phyloP scores from a whole-genome alignment of 2,113 vertebrate genomes.

The Aegithalos caudatus region DNA sequence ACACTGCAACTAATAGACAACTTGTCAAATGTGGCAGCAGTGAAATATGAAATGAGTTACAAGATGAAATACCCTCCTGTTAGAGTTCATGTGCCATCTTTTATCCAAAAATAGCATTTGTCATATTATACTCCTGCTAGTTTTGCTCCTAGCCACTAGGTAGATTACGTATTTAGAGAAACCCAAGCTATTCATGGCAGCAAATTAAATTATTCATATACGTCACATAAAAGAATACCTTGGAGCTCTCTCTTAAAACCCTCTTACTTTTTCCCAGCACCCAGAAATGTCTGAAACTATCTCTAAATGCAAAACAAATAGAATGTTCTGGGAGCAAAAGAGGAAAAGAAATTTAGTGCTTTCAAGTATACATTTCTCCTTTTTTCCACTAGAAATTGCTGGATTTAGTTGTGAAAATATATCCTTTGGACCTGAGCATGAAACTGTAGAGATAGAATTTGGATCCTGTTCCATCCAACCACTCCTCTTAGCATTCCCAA shows the following conservation, averaged over 20 bases:
- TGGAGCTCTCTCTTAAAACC: slow-evolving; percentile 13
- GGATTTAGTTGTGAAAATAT: not conserved
- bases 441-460: not conserved
- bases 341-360: not conserved
- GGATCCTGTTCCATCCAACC: not conserved
- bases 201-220: slow-evolving; percentile 59
- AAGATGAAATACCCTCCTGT: not conserved
- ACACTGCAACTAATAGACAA: not conserved
- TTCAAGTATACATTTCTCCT: not conserved
- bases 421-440: not conserved
- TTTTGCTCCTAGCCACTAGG: not conserved
- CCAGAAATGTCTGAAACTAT: not conserved
- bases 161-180: slow-evolving; percentile 38
- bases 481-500: not conserved
- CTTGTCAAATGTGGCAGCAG: not conserved
- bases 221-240: slow-evolving; percentile 24
- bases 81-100: slow-evolving; percentile 5
- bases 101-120: slow-evolving; percentile 14
- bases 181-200: slow-evolving; percentile 15
- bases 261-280: not conserved
- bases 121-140: not conserved
- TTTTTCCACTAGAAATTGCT: not conserved
- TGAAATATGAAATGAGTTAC: not conserved
- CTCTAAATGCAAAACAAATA: slow-evolving; percentile 14
- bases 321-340: not conserved